A percentile compares a stretch with the other conserved stretches of the same genome.
phyloP scores from a whole-genome alignment of 2,888 invertebrate genomes.

The Phalera bucephala region DNA sequence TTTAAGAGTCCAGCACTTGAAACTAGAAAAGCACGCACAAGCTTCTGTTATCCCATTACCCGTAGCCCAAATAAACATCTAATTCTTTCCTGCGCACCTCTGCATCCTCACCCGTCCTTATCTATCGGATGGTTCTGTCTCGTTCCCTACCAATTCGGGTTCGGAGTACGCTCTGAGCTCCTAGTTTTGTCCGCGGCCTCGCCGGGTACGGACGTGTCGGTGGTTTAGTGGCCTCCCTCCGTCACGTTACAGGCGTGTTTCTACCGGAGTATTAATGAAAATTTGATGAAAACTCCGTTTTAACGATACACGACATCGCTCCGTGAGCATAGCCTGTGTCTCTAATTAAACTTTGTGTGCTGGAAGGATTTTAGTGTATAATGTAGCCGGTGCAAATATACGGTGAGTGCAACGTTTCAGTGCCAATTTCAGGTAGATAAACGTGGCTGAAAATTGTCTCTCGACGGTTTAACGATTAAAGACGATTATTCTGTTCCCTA shows the following conservation, averaged over 20 bases:
- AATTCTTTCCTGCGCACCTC: constrained; percentile 81
- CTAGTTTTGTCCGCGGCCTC: constrained; percentile 70
- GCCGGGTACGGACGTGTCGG: constrained; percentile 47
- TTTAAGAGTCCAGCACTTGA: constrained; percentile 41
- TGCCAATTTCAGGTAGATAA: constrained; percentile 60
- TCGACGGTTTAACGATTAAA: constrained; percentile 14
- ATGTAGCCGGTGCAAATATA: constrained; percentile 44
- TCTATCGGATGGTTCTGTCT: constrained; percentile 43
- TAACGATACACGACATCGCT: constrained; percentile 39
- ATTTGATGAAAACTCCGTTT: constrained; percentile 58
- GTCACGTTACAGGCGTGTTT: constrained; percentile 60
- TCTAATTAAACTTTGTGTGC: constrained; percentile 48
- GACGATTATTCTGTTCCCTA: constrained; percentile 19
- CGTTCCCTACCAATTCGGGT: constrained; percentile 59
- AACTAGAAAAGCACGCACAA: constrained; percentile 63
- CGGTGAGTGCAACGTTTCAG: constrained; percentile 57
- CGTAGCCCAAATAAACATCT: constrained; percentile 78
- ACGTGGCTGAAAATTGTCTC: constrained; percentile 33
- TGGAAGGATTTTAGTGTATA: constrained; percentile 47
- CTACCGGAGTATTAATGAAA: constrained; percentile 68
- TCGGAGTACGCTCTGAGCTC: constrained; percentile 49
- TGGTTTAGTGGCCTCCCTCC: constrained; percentile 12
- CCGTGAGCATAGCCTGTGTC: constrained; percentile 33
- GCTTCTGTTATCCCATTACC: constrained; percentile 73
- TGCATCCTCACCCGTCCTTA: constrained; percentile 57